Evolutionary conservation across 2,797 vertebrate genomes (phyloP), one percentile per base, ranked within the genome.

Genomic region (Falco rusticolus): DNA sequence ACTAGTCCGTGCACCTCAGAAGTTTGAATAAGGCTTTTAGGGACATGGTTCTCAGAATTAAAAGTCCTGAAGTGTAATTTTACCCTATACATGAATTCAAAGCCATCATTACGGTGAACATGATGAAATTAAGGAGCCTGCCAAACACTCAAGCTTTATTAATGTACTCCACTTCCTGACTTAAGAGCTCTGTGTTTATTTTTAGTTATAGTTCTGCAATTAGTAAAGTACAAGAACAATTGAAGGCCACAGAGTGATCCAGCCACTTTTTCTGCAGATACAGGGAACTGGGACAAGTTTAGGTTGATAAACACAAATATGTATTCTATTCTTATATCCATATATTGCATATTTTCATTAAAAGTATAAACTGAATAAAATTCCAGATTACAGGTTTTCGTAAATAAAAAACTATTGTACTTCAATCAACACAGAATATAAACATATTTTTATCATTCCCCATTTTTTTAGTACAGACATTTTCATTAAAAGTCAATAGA

Each of bases 11-110:
- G 82, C 54, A 94, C 97, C 96, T 97, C 25, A 18, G 81, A 98
- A 98, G 96, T 98, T 96, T 97, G 95, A 97, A 93, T 90, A 97
- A 97, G 94, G 94, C 90, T 98, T 97, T 98, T 91, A 97, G 92
- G 87, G 70, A 61, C 95, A 82, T 66, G 94, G 94, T 95, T 97
- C 91, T 95, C 92, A 66, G 97, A 97, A 94, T 89, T 97, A 93
- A 89, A 98, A 97, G 87, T 96, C 95, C 82, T 93, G 72, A 77
- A 84, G 83, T 91, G 84, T 97, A 94, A 97, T 97, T 98, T 97
- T 97, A 90, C 90, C 94, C 75, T 93, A 86, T 96, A 91, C 74
- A 81, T 94, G 64, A 96, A 95, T 97, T 97, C 71, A 95, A 96
- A 97, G 72, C 47, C n/a, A 74, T 86, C 13, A 3, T 94, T 94